A percentile compares a stretch with the other conserved stretches of the same genome.
phyloP scores from a whole-genome alignment of 1,140 invertebrate genomes.

The Ptiloglossa arizonensis region DNA sequence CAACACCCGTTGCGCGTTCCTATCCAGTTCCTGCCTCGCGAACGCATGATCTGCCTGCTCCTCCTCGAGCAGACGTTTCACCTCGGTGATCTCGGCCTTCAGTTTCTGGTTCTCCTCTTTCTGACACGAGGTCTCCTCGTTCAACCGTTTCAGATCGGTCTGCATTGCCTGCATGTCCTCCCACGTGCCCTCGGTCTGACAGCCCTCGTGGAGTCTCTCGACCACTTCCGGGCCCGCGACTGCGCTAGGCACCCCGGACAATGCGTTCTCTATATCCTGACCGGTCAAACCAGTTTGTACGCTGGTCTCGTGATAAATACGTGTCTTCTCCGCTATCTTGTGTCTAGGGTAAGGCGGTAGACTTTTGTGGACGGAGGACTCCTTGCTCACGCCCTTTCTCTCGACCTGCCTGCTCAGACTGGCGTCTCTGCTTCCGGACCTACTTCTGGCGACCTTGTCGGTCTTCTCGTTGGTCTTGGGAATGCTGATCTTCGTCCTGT shows the following conservation, averaged over 20 bases:
- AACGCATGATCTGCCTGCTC: slow-evolving; percentile 87
- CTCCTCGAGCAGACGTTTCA: slow-evolving; percentile 81
- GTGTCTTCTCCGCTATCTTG: slow-evolving; percentile 82
- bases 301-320: slow-evolving; percentile 90
- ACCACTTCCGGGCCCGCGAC: slow-evolving; percentile 78
- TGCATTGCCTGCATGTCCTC: slow-evolving; percentile 84
- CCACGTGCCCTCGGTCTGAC: slow-evolving; percentile 86
- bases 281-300: slow-evolving; percentile 89
- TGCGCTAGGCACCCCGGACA: slow-evolving; percentile 83
- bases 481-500: slow-evolving; percentile 69
- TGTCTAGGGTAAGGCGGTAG: slow-evolving; percentile 82
- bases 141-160: slow-evolving; percentile 81
- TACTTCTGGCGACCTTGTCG: slow-evolving; percentile 57
- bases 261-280: slow-evolving; percentile 86
- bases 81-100: slow-evolving; percentile 71
- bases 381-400: slow-evolving; percentile 75
- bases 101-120: slow-evolving; percentile 77
- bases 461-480: slow-evolving; percentile 80
- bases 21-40: slow-evolving; percentile 87
- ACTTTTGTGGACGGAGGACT: slow-evolving; percentile 78
- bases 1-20: slow-evolving; percentile 87
- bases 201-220: slow-evolving; percentile 81
- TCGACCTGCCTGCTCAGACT: slow-evolving; percentile 69
- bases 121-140: slow-evolving; percentile 54
- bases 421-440: slow-evolving; percentile 59